Evolutionary conservation across 1,140 invertebrate species (phyloP).

Genomic region (Brachionus calyciflorus): DNA sequence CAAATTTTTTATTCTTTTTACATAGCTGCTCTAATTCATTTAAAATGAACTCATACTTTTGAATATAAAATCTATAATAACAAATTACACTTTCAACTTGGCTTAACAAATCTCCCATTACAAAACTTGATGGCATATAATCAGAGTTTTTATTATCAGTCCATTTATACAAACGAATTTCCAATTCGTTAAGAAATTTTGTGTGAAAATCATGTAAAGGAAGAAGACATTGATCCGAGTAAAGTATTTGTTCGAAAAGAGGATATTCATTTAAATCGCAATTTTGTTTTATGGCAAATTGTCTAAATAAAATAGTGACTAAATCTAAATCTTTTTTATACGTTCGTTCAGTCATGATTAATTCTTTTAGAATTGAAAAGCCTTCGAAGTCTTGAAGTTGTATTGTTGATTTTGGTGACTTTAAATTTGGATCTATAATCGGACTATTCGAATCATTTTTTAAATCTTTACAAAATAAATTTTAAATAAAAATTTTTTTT

Average conservation of each 20-base stretch:
- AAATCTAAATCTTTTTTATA: conserved; percentile 82
- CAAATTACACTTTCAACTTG: conserved; percentile 60
- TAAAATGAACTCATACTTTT: conserved; percentile 71
- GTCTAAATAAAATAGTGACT: not conserved
- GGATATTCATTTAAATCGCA: not conserved
- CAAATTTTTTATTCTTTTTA: conserved; percentile 71
- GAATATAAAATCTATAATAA: conserved; percentile 78
- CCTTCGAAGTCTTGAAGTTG: conserved; percentile 59
- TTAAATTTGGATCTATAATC: too few species aligned
- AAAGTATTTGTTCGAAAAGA: not conserved
- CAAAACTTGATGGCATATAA: not conserved
- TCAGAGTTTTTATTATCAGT: conserved; percentile 31
- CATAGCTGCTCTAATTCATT: conserved; percentile 73
- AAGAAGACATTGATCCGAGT: conserved; percentile 61
- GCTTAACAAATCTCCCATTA: conserved; percentile 39
- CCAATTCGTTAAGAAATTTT: conserved; percentile 69
- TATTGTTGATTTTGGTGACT: not conserved
- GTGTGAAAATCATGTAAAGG: conserved; percentile 69
- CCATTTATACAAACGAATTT: conserved; percentile 68
- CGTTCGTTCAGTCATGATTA: conserved; percentile 89
- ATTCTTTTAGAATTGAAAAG: conserved; percentile 87
- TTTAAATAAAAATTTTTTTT: not conserved
- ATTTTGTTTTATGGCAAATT: conserved; percentile 13
- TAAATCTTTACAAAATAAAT: not conserved
- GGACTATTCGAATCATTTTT: too few species aligned